Percentiles rank a stretch among this genome's conserved stretches.
Evolutionary conservation across 1,140 invertebrate species (phyloP).

Genomic region (Euborellia annulipes): DNA sequence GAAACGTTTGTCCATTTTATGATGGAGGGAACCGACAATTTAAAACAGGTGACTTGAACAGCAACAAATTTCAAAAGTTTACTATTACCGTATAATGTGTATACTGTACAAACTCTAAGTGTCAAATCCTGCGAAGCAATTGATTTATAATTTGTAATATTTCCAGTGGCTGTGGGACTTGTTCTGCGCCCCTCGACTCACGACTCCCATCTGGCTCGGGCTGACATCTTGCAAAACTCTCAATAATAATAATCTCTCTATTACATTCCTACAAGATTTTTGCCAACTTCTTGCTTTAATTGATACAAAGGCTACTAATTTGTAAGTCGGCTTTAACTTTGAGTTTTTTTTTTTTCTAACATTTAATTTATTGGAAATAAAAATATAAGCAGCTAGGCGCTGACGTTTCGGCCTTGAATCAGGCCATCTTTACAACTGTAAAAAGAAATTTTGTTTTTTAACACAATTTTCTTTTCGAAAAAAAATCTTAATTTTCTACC

Average conservation of each 20-base stretch:
- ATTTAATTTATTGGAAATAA: no score
- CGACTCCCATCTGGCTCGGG: constrained; percentile 49
- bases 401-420: no score
- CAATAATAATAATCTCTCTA: constrained; percentile 22
- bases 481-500: no score
- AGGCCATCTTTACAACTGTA: no score
- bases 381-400: no score
- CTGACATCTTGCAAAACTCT: constrained; percentile 7
- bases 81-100: neutral
- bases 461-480: no score
- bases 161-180: constrained; percentile 47
- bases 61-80: no score
- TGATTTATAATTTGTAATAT: no score
- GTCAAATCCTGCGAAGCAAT: no score
- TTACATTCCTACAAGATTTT: constrained; percentile 38
- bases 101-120: neutral
- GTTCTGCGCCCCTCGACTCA: constrained; percentile 45
- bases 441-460: no score
- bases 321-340: constrained; percentile 67
- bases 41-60: constrained; percentile 15
- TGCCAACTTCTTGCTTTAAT: constrained; percentile 38
- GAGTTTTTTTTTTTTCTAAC: no score
- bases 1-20: constrained; percentile 37
- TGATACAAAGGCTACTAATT: constrained; percentile 65
- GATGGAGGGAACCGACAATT: constrained; percentile 34